phyloP scores from a whole-genome alignment of 2,888 invertebrate species.

The Plemyria rubiginata region DNA sequence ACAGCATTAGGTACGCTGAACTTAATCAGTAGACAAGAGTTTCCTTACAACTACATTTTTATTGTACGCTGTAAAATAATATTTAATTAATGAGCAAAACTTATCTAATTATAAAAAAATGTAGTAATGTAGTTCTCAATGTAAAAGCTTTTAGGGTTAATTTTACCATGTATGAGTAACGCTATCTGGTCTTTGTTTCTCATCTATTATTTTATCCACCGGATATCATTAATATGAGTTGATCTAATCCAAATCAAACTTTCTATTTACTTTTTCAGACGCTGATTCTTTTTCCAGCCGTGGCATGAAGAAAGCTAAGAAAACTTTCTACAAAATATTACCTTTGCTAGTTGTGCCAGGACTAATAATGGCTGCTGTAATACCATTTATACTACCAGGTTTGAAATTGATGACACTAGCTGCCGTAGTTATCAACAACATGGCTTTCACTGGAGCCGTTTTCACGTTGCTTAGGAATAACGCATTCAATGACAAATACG shows the following conservation, averaged over 20 bases:
- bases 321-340: constrained; percentile 68
- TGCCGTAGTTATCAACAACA: constrained; percentile 87
- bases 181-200: no score
- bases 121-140: not conserved
- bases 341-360: constrained; percentile 87
- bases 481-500: constrained; percentile 82
- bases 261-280: constrained; percentile 49
- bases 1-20: not conserved
- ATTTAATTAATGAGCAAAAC: not conserved
- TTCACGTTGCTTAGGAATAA: constrained; percentile 85
- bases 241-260: not conserved
- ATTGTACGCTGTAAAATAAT: not conserved
- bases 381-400: constrained; percentile 88
- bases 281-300: constrained; percentile 52
- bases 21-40: not conserved
- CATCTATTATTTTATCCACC: no score
- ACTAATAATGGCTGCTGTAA: constrained; percentile 86
- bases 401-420: constrained; percentile 87
- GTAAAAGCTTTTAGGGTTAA: not conserved
- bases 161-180: no score
- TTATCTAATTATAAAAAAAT: not conserved
- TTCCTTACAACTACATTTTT: not conserved
- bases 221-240: no score
- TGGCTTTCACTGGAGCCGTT: constrained; percentile 87
- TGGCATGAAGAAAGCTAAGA: constrained; percentile 68